These are phyloP conservation scores for Drosophila vallismaia DNA, from an alignment of 2,888 invertebrate species.

Conservation along the genomic window DNA sequence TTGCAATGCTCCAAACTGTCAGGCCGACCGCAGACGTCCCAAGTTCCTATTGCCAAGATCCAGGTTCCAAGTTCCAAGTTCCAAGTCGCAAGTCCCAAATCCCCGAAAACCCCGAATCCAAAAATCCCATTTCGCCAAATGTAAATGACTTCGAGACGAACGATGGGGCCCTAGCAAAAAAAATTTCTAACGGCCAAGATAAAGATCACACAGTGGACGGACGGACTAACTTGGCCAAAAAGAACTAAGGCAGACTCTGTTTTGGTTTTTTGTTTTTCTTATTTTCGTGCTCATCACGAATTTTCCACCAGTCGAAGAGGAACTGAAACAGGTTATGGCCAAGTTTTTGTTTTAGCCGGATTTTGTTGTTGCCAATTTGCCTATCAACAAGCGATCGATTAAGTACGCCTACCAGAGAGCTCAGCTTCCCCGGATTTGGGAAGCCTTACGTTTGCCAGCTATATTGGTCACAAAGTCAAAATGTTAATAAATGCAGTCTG, in stretches of 20 bases:
- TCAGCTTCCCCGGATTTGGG: constrained; percentile 30
- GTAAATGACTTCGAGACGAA: constrained; percentile 70
- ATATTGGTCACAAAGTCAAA: constrained; percentile 80
- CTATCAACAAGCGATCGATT: constrained; percentile 82
- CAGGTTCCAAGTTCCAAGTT: neutral
- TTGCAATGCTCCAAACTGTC: constrained; percentile 76
- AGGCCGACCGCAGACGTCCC: constrained; percentile 41
- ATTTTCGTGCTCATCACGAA: constrained; percentile 69
- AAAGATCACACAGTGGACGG: constrained; percentile 70
- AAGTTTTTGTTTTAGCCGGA: constrained; percentile 40
- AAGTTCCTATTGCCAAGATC: neutral
- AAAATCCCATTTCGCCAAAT: constrained; percentile 67
- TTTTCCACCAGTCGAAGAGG: constrained; percentile 50
- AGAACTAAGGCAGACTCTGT: constrained; percentile 58
- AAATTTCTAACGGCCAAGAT: constrained; percentile 64
- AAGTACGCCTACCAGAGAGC: constrained; percentile 70
- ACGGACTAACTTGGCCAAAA: constrained; percentile 44
- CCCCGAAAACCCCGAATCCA: constrained; percentile 29
- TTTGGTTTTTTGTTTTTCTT: constrained; percentile 16
- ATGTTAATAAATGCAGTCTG: constrained; percentile 77
- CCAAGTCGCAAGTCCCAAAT: neutral
- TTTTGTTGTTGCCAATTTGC: constrained; percentile 78
- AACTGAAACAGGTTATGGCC: constrained; percentile 75
- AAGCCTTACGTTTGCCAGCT: constrained; percentile 31
- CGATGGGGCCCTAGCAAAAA: constrained; percentile 64